Percentiles rank a stretch among this genome's conserved stretches.
phyloP scores from a whole-genome alignment of 2,888 invertebrate species.

The Cartodere bifasciata region DNA sequence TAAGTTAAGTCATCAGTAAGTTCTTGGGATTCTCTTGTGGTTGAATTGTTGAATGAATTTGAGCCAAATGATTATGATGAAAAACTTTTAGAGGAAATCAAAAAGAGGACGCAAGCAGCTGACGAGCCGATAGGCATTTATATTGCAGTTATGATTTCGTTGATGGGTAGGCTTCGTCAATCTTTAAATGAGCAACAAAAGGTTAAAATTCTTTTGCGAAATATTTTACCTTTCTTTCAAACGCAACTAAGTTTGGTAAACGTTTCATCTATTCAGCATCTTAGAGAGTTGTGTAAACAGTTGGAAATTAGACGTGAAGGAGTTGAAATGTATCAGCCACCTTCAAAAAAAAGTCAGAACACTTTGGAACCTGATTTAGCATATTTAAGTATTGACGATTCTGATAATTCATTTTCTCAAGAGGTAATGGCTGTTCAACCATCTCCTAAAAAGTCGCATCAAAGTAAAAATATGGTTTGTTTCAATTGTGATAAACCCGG shows the following conservation, averaged over 20 bases:
- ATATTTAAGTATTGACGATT: conserved; percentile 3
- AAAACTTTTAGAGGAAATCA: conserved; percentile 18
- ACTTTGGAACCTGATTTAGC: conserved; percentile 10
- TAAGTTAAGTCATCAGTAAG: not conserved
- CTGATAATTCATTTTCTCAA: no score
- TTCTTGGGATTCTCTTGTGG: conserved; percentile 6
- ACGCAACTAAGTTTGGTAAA: conserved; percentile 9
- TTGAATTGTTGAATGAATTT: conserved; percentile 2
- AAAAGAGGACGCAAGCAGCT: conserved; percentile 15
- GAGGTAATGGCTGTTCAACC: no score
- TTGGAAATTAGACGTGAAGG: conserved; percentile 8
- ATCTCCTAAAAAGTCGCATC: not conserved
- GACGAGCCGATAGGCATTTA: conserved; percentile 18
- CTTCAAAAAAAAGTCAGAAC: not conserved
- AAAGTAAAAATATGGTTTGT: conserved; percentile 5
- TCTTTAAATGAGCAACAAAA: conserved; percentile 7
- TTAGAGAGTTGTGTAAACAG: conserved; percentile 9
- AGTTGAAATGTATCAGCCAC: conserved; percentile 9
- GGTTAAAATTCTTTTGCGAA: conserved; percentile 11
- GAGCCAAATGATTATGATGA: conserved; percentile 6
- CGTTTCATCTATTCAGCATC: conserved; percentile 8
- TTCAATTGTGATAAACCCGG: conserved; percentile 10
- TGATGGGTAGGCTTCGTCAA: conserved; percentile 6
- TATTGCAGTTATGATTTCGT: conserved; percentile 4
- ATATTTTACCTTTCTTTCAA: conserved; percentile 12